Conservation (phyloP, 2,113 vertebrate species). For the Onychostoma macrolepis region DNA sequence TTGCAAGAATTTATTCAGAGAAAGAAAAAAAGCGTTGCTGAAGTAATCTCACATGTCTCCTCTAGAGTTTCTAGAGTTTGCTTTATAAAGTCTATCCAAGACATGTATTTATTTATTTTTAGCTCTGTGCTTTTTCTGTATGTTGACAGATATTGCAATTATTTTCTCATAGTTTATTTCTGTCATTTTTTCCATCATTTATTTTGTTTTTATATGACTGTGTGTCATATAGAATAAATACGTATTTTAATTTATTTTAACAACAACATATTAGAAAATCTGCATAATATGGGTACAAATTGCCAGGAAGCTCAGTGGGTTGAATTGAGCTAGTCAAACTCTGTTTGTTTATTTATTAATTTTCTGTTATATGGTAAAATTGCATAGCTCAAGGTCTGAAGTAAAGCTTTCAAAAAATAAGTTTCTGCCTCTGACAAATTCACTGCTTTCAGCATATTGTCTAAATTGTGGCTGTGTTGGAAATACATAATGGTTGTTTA, state of each 20-base stretch:
- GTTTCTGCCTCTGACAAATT: neutral
- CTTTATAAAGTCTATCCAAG: neutral
- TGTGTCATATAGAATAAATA: too few species aligned
- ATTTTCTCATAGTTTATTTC: too few species aligned
- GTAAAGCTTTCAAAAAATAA: neutral
- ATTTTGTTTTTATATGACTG: neutral
- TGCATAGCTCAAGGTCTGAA: neutral
- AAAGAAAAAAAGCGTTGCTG: neutral
- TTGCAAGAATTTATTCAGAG: neutral
- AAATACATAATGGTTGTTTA: neutral
- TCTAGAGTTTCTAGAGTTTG: neutral
- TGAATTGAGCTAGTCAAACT: neutral
- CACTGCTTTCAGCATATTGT: neutral
- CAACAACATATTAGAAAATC: neutral
- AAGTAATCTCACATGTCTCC: neutral
- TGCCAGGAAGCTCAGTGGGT: neutral
- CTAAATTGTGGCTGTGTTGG: neutral
- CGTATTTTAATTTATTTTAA: neutral
- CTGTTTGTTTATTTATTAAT: neutral
- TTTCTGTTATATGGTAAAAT: neutral
- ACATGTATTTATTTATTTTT: neutral
- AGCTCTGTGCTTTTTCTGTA: too few species aligned
- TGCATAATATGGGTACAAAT: neutral
- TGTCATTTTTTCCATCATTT: neutral
- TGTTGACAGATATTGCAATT: too few species aligned